phyloP scores from a whole-genome alignment of 2,888 invertebrate species.

The Plebejus anna region DNA sequence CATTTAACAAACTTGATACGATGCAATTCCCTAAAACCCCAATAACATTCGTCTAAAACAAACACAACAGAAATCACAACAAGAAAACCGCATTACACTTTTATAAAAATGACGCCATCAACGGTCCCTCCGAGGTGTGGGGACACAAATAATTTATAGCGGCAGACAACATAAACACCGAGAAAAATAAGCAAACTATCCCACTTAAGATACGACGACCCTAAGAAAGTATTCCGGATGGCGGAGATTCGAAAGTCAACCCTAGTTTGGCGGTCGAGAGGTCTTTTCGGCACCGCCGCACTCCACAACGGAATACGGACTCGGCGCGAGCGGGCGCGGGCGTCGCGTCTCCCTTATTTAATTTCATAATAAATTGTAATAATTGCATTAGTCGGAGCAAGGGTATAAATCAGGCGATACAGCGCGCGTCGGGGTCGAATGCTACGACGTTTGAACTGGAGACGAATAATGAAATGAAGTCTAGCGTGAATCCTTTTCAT shows the following conservation, averaged over 20 bases:
- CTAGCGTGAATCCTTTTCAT: slow-evolving; percentile 6
- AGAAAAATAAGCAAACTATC: slow-evolving; percentile 77
- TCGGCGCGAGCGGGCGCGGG: slow-evolving; percentile 52
- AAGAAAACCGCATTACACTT: slow-evolving; percentile 72
- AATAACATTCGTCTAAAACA: slow-evolving; percentile 25
- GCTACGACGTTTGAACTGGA: slow-evolving; percentile 37
- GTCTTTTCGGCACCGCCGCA: slow-evolving; percentile 48
- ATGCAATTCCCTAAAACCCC: background rate
- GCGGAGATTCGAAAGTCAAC: slow-evolving; percentile 59
- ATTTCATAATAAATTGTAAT: slow-evolving; percentile 78
- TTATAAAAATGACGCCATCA: slow-evolving; percentile 77
- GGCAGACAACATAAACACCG: slow-evolving; percentile 71
- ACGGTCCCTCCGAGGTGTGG: slow-evolving; percentile 66
- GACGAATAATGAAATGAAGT: slow-evolving; percentile 21
- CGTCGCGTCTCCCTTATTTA: slow-evolving; percentile 70
- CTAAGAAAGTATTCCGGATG: slow-evolving; percentile 32
- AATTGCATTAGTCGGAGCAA: slow-evolving; percentile 69
- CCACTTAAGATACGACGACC: slow-evolving; percentile 55
- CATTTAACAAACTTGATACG: background rate
- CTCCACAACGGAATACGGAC: slow-evolving; percentile 62
- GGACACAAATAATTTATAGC: slow-evolving; percentile 75
- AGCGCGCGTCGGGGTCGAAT: slow-evolving; percentile 47
- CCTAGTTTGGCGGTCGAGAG: slow-evolving; percentile 44
- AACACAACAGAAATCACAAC: slow-evolving; percentile 59
- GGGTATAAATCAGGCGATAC: slow-evolving; percentile 64